phyloP scores from a whole-genome alignment of 2,888 invertebrate genomes.

The Elmis aenea region DNA sequence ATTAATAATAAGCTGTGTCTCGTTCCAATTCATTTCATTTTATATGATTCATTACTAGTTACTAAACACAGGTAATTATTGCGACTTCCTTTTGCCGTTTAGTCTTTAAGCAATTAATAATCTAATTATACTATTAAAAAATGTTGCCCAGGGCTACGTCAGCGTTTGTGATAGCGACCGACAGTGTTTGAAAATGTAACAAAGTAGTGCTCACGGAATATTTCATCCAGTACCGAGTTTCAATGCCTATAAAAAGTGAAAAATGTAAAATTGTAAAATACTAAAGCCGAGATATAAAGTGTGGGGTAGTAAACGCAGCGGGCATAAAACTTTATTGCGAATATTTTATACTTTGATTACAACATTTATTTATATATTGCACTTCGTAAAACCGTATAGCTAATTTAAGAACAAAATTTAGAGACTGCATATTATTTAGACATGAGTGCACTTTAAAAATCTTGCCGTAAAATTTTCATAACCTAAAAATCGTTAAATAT shows the following conservation, averaged over 20 bases:
- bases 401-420: too few relatives aligned
- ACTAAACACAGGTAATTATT: conserved; percentile 13
- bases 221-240: too few relatives aligned
- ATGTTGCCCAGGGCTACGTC: neutral
- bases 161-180: too few relatives aligned
- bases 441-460: too few relatives aligned
- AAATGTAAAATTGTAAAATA: too few relatives aligned
- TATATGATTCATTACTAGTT: conserved; percentile 16
- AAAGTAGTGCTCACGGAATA: too few relatives aligned
- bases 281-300: conserved; percentile 4
- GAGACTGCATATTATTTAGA: too few relatives aligned
- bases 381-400: too few relatives aligned
- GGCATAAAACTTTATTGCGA: conserved; percentile 7
- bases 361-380: conserved; percentile 4
- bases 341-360: conserved; percentile 6
- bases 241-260: too few relatives aligned
- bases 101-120: conserved; percentile 12
- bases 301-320: conserved; percentile 2
- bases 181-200: too few relatives aligned
- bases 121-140: neutral
- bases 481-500: too few relatives aligned
- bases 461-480: too few relatives aligned
- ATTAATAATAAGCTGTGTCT: conserved; percentile 8
- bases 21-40: conserved; percentile 15
- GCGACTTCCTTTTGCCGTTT: conserved; percentile 13